Evolutionary conservation across 2,888 invertebrate species (phyloP), one percentile per base, ranked within the genome.

Genomic region (Muscina levida): DNA sequence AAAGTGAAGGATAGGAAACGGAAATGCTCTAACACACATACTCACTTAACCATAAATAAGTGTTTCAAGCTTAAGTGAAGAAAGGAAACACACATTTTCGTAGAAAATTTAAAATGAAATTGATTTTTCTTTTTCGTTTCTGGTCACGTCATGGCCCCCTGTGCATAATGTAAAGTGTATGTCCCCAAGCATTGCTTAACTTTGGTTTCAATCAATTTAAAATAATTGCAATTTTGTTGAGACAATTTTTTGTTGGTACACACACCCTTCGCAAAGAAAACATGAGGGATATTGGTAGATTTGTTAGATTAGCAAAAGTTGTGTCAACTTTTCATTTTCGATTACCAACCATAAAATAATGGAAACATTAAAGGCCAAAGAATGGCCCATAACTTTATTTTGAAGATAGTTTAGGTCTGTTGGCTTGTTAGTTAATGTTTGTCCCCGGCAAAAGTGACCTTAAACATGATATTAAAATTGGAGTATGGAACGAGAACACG

Each of bases 231-330:
- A 62, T 19, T 42, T 42, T 62, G 17, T 42, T 37, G 39, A 62
- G 22, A 13, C 62, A 10, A 62, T 42, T 62, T 37, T 15, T 39
- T 17, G 22, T 19, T 42, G 8, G 31, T 5, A 31, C 8, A 39
- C 62, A 62, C 62, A 62, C 39, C 62, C 62, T 39, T 39, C 17
- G n/a, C n/a, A n/a, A n/a, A n/a, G n/a, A n/a, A n/a, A n/a, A n/a
- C n/a, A n/a, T n/a, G n/a, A n/a, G n/a, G n/a, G n/a, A n/a, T n/a
- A n/a, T n/a, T n/a, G n/a, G n/a, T 59, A 59, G 31, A 3, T 31
- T 31, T 59, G 37, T 39, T 31, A 2, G 17, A 59, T 39, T 59
- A 59, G n/a, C n/a, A 59, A 59, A 17, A 39, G 15, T 39, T 59
- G 11, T 59, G 39, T 39, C 15, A 37, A 59, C 37, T 39, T 59